Percentiles rank a stretch among this genome's conserved stretches.
phyloP scores from a whole-genome alignment of 2,797 vertebrate genomes.

The Muraenolepis orangiensis region DNA sequence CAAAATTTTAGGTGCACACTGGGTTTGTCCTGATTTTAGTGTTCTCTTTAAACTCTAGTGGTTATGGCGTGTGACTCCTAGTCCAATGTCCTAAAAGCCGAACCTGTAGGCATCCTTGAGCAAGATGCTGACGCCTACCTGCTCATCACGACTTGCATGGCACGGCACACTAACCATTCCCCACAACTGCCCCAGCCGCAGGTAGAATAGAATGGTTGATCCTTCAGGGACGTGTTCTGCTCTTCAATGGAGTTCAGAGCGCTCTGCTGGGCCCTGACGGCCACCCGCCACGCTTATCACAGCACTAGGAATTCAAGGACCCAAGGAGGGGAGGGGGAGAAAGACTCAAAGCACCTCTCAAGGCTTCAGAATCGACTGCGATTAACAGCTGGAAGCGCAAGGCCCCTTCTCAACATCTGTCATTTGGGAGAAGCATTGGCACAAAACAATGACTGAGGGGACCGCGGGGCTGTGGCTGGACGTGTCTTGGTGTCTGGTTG shows the following conservation, averaged over 20 bases:
- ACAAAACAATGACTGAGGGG: neutral
- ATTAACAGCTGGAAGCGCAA: neutral
- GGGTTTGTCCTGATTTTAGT: neutral
- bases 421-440: neutral
- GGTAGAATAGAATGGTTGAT: neutral
- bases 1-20: neutral
- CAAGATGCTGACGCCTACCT: neutral
- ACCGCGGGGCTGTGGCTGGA: neutral
- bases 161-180: neutral
- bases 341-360: neutral
- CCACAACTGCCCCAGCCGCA: neutral
- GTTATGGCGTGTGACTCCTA: neutral
- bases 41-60: no score
- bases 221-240: slow-evolving; percentile 8
- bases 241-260: slow-evolving; percentile 30
- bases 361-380: neutral
- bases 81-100: neutral
- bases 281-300: slow-evolving; percentile 13
- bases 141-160: neutral
- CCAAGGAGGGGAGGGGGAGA: neutral
- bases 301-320: neutral
- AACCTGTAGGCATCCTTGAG: neutral
- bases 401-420: neutral
- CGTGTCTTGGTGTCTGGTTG: no score
- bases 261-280: slow-evolving; percentile 28